A percentile compares a stretch with the other conserved stretches of the same genome.
phyloP scores from a whole-genome alignment of 1,140 invertebrate species.

The Anoplolepis gracilipes region DNA sequence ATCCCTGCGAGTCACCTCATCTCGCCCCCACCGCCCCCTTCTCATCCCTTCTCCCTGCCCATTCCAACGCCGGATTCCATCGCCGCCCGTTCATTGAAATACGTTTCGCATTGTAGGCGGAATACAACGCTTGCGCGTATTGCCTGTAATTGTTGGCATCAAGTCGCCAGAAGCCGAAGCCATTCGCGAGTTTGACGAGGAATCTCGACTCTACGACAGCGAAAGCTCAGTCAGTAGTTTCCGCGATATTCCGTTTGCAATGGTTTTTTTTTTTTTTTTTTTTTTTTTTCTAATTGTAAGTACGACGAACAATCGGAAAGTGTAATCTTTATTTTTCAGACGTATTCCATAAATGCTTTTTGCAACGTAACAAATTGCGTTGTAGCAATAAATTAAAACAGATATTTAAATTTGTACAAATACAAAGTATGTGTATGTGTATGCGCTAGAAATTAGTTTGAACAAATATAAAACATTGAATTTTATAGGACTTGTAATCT shows the following conservation, averaged over 20 bases:
- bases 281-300: too few relatives aligned
- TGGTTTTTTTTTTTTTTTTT: too few relatives aligned
- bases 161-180: slow-evolving; percentile 40
- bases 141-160: slow-evolving; percentile 54
- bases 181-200: slow-evolving; percentile 24
- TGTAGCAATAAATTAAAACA: too few relatives aligned
- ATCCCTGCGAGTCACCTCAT: slow-evolving; percentile 21
- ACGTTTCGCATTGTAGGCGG: slow-evolving; percentile 70
- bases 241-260: not conserved
- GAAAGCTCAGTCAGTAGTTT: slow-evolving; percentile 23
- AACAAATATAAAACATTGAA: too few relatives aligned
- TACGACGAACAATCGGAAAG: too few relatives aligned
- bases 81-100: slow-evolving; percentile 64
- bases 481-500: too few relatives aligned
- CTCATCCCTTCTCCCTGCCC: not conserved
- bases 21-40: slow-evolving; percentile 1
- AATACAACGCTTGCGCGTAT: slow-evolving; percentile 64
- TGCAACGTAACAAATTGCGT: too few relatives aligned
- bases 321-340: too few relatives aligned
- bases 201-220: slow-evolving; percentile 20
- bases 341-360: too few relatives aligned
- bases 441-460: too few relatives aligned
- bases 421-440: too few relatives aligned
- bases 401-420: too few relatives aligned
- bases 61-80: slow-evolving; percentile 68